phyloP scores from a whole-genome alignment of 1,140 invertebrate genomes.

The Drosophila kepulauana region DNA sequence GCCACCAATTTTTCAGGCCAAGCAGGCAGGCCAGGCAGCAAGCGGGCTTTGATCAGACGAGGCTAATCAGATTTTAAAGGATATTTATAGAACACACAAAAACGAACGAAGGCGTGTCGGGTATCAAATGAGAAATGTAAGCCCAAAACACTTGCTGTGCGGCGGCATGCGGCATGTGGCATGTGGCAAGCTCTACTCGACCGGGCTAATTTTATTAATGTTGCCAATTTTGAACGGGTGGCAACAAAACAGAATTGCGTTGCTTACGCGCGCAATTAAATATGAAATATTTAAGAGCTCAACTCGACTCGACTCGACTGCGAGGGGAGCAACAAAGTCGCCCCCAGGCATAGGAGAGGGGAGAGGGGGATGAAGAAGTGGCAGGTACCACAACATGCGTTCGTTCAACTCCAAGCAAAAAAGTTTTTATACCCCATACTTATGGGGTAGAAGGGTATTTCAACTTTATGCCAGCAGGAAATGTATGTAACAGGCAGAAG shows the following conservation, averaged over 20 bases:
- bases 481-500: no score
- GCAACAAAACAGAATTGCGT: constrained; percentile 46
- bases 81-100: constrained; percentile 43
- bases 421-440: constrained; percentile 3
- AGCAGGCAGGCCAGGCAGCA: constrained; percentile 6
- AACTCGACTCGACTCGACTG: neutral
- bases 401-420: constrained; percentile 23
- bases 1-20: constrained; percentile 24
- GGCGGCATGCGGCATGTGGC: constrained; percentile 15
- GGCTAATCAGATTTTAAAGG: constrained; percentile 74
- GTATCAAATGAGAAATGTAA: constrained; percentile 62
- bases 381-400: constrained; percentile 13
- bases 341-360: neutral
- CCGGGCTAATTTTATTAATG: constrained; percentile 79
- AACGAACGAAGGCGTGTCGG: constrained; percentile 17
- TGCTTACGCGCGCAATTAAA: constrained; percentile 81
- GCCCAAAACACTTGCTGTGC: constrained; percentile 24
- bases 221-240: constrained; percentile 75
- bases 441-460: no score
- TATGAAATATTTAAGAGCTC: constrained; percentile 79
- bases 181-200: constrained; percentile 31
- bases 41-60: constrained; percentile 65
- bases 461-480: no score
- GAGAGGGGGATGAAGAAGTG: neutral
- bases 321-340: neutral